Evolutionary conservation across 2,888 invertebrate genomes (phyloP).

Genomic region (Cataglyphis rosenhaueri): DNA sequence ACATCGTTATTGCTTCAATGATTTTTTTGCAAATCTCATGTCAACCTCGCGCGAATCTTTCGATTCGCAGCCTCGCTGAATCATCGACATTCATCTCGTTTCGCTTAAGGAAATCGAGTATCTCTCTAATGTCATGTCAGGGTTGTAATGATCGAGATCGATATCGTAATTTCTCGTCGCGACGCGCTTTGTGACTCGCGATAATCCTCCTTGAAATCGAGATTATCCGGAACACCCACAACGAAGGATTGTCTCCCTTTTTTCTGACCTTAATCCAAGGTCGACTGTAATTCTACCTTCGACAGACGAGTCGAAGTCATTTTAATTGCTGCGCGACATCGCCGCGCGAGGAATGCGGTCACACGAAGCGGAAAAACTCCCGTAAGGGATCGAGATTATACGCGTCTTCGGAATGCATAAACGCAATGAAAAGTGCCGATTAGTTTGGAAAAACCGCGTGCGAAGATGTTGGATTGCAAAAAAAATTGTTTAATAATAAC

Average conservation of each 20-base stretch:
- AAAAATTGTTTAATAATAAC: neutral
- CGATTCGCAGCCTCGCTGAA: constrained; percentile 30
- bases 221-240: constrained; percentile 24
- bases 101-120: constrained; percentile 16
- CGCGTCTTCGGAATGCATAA: neutral
- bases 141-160: constrained; percentile 12
- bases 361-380: constrained; percentile 41
- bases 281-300: constrained; percentile 67
- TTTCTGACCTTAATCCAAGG: constrained; percentile 58
- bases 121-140: neutral
- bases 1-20: no score
- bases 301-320: constrained; percentile 53
- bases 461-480: neutral
- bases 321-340: constrained; percentile 69
- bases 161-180: neutral
- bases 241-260: neutral
- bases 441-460: neutral
- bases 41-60: constrained; percentile 36
- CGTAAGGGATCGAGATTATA: constrained; percentile 17
- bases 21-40: neutral
- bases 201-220: neutral
- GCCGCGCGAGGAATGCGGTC: constrained; percentile 71
- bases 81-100: constrained; percentile 4
- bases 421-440: neutral
- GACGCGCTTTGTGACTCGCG: neutral